These are phyloP conservation scores for Gymnorhina tibicen DNA, from an alignment of 2,113 vertebrate species.

Conservation along the genomic window DNA sequence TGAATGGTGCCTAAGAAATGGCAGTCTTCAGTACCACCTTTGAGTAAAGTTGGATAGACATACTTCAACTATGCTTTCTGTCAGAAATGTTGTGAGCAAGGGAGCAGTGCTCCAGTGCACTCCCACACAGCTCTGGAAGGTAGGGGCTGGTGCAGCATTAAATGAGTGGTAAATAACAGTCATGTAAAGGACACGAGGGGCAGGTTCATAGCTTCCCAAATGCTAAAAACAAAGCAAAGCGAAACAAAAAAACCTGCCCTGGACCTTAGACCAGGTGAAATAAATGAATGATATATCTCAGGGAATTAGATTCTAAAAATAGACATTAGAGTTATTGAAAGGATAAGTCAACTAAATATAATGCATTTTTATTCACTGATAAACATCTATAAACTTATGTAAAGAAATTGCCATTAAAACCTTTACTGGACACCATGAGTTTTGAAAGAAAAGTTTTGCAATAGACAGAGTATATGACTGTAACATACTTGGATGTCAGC, in stretches of 20 bases:
- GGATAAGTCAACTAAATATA: background rate
- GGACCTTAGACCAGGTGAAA: background rate
- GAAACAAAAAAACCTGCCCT: background rate
- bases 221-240: background rate
- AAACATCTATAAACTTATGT: background rate
- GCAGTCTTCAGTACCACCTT: background rate
- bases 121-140: background rate
- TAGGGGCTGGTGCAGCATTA: background rate
- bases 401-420: background rate
- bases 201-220: background rate
- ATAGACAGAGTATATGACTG: background rate
- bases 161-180: background rate
- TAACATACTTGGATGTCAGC: background rate
- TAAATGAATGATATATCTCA: background rate
- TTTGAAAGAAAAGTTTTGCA: background rate
- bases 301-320: background rate
- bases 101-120: background rate
- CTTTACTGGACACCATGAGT: background rate
- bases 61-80: background rate
- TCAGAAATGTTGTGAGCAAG: background rate
- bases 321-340: background rate
- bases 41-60: background rate
- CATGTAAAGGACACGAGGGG: background rate
- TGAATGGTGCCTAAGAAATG: background rate
- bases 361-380: background rate